Percentiles rank a stretch among this genome's conserved stretches.
phyloP scores from a whole-genome alignment of 2,797 vertebrate species.

The Crenichthys baileyi region DNA sequence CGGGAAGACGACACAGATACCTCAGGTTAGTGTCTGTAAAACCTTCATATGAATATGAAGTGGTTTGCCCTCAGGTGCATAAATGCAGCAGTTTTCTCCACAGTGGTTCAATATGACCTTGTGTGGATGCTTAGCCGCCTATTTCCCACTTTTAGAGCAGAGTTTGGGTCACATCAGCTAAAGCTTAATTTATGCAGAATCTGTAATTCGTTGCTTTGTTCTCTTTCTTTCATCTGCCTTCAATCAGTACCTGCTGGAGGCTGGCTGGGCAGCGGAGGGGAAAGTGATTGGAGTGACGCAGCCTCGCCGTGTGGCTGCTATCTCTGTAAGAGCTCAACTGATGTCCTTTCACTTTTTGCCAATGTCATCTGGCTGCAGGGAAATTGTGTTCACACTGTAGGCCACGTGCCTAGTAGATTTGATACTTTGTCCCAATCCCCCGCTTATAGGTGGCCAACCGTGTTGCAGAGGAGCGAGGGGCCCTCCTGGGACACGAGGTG shows the following conservation, averaged over 20 bases:
- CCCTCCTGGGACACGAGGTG: slow-evolving; percentile 94
- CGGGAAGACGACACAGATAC: slow-evolving; percentile 97
- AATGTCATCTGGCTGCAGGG: slow-evolving; percentile 29
- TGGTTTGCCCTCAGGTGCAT: background rate
- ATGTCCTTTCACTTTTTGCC: slow-evolving; percentile 25
- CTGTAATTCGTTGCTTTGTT: slow-evolving; percentile 43
- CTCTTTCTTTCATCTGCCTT: slow-evolving; percentile 25
- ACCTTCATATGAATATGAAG: background rate
- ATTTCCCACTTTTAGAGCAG: slow-evolving; percentile 18
- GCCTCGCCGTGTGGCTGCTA: slow-evolving; percentile 94
- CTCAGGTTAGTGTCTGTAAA: slow-evolving; percentile 83
- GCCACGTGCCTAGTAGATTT: background rate
- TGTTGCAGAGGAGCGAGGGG: slow-evolving; percentile 94
- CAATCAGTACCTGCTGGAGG: slow-evolving; percentile 93
- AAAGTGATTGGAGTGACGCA: slow-evolving; percentile 96
- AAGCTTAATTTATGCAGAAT: slow-evolving; percentile 53
- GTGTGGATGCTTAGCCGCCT: slow-evolving; percentile 48
- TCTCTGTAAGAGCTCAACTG: slow-evolving; percentile 86
- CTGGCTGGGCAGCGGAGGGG: slow-evolving; percentile 96
- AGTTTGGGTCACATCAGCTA: slow-evolving; percentile 47
- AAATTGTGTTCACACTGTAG: slow-evolving; percentile 9
- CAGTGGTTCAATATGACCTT: slow-evolving; percentile 53
- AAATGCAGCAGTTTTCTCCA: slow-evolving; percentile 41
- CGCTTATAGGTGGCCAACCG: slow-evolving; percentile 88
- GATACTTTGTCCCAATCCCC: background rate